Conservation (phyloP, 1,140 invertebrate genomes). For the Choristoneura fumiferana region DNA sequence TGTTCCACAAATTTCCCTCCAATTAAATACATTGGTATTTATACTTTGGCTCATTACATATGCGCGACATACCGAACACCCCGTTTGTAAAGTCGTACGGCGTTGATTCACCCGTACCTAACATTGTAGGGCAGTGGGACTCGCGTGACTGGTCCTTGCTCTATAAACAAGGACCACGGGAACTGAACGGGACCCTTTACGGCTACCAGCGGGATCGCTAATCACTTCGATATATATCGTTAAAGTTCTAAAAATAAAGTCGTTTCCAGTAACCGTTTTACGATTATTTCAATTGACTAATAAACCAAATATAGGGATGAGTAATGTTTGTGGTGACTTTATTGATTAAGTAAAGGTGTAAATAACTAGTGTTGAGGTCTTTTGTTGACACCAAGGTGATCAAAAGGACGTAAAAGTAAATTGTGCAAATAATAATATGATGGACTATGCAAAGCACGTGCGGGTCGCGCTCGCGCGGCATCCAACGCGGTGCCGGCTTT, state of each 20-base stretch:
- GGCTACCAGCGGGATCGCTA: neutral
- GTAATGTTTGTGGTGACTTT: too few relatives aligned
- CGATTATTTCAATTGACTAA: too few relatives aligned
- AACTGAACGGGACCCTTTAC: neutral
- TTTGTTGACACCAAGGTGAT: neutral
- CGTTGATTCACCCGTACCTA: conserved; percentile 28
- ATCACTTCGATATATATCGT: neutral
- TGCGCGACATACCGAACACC: conserved; percentile 38
- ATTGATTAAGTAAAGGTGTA: too few relatives aligned
- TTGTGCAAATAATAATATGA: conserved; percentile 1
- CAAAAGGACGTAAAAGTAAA: conserved; percentile 5
- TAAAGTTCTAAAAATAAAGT: too few relatives aligned
- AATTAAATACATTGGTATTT: conserved; percentile 22
- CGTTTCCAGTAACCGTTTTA: too few relatives aligned
- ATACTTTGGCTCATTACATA: conserved; percentile 44
- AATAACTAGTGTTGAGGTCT: too few relatives aligned
- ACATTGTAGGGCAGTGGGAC: conserved; percentile 44
- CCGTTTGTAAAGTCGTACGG: conserved; percentile 37
- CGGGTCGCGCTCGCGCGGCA: too few relatives aligned
- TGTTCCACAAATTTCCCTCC: conserved; percentile 27
- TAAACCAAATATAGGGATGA: too few relatives aligned
- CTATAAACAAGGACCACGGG: conserved; percentile 26
- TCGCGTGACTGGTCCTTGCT: conserved; percentile 25
- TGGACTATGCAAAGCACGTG: conserved; percentile 14
- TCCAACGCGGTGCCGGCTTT: neutral